phyloP scores from a whole-genome alignment of 2,113 vertebrate genomes.

The Microcebus tavaratra region DNA sequence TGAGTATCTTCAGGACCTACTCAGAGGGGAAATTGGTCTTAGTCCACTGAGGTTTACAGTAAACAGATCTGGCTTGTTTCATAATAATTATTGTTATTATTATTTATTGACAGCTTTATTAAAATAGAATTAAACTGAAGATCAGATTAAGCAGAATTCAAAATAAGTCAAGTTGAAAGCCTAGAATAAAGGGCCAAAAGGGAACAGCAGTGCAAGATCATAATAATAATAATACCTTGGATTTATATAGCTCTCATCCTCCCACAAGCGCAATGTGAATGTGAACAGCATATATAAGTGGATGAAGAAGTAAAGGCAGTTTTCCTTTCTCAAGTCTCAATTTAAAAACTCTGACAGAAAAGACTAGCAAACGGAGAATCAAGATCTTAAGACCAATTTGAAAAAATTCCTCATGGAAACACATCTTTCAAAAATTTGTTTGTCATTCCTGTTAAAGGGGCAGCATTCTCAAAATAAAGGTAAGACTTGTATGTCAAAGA shows the following conservation, averaged over 20 bases:
- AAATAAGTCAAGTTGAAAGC: conserved; percentile 46
- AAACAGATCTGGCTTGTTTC: conserved; percentile 24
- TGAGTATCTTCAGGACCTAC: neutral
- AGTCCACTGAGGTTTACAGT: neutral
- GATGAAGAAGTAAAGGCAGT: conserved; percentile 46
- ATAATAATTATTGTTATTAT: conserved; percentile 22
- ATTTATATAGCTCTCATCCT: conserved; percentile 69
- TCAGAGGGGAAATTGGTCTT: neutral
- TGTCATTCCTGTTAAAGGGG: conserved; percentile 13
- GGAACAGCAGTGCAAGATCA: conserved; percentile 49
- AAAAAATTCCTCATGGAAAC: conserved; percentile 32
- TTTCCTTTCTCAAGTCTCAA: conserved; percentile 36
- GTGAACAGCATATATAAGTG: conserved; percentile 61
- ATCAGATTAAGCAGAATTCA: conserved; percentile 68
- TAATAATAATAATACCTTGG: conserved; percentile 71
- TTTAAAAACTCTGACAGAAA: conserved; percentile 62
- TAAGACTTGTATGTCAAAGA: neutral
- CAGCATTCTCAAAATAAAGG: conserved; percentile 11
- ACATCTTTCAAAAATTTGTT: conserved; percentile 5
- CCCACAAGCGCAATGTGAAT: conserved; percentile 53
- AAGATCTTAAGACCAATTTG: conserved; percentile 46
- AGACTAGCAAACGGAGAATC: conserved; percentile 34
- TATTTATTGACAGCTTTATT: conserved; percentile 57
- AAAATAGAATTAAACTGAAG: conserved; percentile 53
- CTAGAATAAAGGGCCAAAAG: conserved; percentile 56